Evolutionary conservation across 2,797 vertebrate genomes (phyloP).

Genomic region (Gymnoscopelus braueri): DNA sequence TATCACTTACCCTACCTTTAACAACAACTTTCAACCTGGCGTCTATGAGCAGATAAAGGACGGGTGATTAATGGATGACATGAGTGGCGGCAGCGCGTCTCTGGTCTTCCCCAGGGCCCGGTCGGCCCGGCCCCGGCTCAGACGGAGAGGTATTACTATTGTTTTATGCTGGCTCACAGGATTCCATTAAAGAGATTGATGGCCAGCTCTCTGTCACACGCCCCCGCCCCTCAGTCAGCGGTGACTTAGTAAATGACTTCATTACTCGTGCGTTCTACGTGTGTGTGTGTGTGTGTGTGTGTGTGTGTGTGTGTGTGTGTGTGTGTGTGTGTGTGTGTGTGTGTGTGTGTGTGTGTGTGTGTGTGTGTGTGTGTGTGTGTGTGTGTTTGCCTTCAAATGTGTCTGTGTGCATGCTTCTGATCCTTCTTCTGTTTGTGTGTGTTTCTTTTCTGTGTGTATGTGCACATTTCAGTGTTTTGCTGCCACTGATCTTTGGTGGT

Average conservation of each 20-base stretch:
- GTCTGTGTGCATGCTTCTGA: too few relatives aligned
- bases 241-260: slow-evolving; percentile 82
- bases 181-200: slow-evolving; percentile 85
- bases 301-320: too few relatives aligned
- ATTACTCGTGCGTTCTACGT: slow-evolving; percentile 62
- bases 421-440: too few relatives aligned
- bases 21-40: slow-evolving; percentile 27
- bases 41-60: slow-evolving; percentile 37
- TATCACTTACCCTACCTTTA: too few relatives aligned
- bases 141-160: slow-evolving; percentile 67
- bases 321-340: too few relatives aligned
- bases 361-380: too few relatives aligned
- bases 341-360: too few relatives aligned
- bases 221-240: slow-evolving; percentile 48
- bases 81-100: slow-evolving; percentile 41
- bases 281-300: too few relatives aligned
- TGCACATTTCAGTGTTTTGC: too few relatives aligned
- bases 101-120: slow-evolving; percentile 18
- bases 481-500: too few relatives aligned
- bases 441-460: too few relatives aligned
- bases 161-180: slow-evolving; percentile 75
- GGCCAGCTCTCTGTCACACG: slow-evolving; percentile 71
- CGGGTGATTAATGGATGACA: slow-evolving; percentile 55
- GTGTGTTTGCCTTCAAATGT: too few relatives aligned
- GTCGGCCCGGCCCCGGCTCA: slow-evolving; percentile 51